phyloP scores from a whole-genome alignment of 2,113 vertebrate genomes.

The Heliornis fulica region DNA sequence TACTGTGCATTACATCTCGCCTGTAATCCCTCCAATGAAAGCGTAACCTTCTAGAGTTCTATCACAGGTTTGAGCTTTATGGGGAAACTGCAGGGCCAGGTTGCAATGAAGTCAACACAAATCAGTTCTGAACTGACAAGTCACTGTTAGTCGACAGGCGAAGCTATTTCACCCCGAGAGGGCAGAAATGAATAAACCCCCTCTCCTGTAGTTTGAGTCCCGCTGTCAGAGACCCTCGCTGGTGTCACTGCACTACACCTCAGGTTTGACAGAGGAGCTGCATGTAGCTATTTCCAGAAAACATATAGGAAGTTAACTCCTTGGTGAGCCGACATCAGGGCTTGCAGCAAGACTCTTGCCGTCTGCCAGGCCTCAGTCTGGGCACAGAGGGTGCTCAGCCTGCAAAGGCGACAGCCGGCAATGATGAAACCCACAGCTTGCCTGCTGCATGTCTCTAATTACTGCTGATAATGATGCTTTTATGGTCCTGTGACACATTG shows the following conservation, averaged over 20 bases:
- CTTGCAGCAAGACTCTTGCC: neutral
- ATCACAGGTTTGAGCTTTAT: neutral
- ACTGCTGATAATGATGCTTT: neutral
- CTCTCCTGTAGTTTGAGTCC: neutral
- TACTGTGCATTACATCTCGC: neutral
- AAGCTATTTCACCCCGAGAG: neutral
- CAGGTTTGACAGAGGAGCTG: neutral
- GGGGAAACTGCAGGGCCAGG: neutral
- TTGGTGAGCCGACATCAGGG: fast-evolving
- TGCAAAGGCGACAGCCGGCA: neutral
- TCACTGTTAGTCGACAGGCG: neutral
- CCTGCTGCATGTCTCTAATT: neutral
- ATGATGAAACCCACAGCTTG: neutral
- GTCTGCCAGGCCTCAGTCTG: neutral
- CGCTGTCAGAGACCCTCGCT: neutral
- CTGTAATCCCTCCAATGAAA: neutral
- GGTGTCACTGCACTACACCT: neutral
- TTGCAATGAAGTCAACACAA: neutral
- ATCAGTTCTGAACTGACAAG: neutral
- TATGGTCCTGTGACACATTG: neutral
- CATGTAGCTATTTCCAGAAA: neutral
- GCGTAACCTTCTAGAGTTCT: neutral
- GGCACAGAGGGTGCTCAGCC: neutral
- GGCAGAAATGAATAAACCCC: neutral
- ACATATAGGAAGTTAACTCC: neutral